A percentile compares a stretch with the other conserved stretches of the same genome.
Conservation (phyloP, 92 coral and sea anemone species). For the Galaxea fascicularis region DNA sequence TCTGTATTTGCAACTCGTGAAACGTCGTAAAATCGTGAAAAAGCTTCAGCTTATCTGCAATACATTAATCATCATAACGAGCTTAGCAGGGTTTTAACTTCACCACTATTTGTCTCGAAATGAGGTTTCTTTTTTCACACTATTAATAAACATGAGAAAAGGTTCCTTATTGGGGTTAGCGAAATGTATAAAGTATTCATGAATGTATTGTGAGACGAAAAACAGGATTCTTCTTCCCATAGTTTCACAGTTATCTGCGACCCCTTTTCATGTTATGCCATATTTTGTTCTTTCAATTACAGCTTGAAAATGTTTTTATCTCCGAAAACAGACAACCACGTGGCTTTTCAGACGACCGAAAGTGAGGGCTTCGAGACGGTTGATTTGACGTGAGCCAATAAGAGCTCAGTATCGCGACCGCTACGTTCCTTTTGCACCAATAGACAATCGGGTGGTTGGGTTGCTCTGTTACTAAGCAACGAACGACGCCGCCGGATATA, state of each 20-base stretch:
- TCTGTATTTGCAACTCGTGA: no score
- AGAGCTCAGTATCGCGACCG: background rate
- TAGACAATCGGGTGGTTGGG: constrained; percentile 29
- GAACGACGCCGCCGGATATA: constrained; percentile 87
- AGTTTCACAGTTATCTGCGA: background rate
- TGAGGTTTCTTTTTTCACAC: background rate
- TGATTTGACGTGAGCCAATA: constrained; percentile 27
- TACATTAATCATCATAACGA: background rate
- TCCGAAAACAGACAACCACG: constrained; percentile 43
- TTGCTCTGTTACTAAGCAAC: constrained; percentile 75
- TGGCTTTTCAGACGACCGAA: constrained; percentile 45
- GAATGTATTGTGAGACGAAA: background rate
- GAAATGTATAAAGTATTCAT: constrained; percentile 35
- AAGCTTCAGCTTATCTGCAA: background rate
- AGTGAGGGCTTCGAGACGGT: constrained; percentile 22
- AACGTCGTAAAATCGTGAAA: background rate
- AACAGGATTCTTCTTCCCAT: background rate
- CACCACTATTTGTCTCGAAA: background rate
- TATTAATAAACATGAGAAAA: constrained; percentile 2
- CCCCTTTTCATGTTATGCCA: background rate
- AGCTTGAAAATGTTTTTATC: background rate
- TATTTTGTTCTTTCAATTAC: background rate
- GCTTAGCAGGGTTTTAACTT: background rate
- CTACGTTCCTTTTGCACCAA: constrained; percentile 23
- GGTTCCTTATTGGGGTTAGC: background rate